Base-by-base conservation (phyloP, 2,888 invertebrate species). In the Frankliniella intonsa region DNA sequence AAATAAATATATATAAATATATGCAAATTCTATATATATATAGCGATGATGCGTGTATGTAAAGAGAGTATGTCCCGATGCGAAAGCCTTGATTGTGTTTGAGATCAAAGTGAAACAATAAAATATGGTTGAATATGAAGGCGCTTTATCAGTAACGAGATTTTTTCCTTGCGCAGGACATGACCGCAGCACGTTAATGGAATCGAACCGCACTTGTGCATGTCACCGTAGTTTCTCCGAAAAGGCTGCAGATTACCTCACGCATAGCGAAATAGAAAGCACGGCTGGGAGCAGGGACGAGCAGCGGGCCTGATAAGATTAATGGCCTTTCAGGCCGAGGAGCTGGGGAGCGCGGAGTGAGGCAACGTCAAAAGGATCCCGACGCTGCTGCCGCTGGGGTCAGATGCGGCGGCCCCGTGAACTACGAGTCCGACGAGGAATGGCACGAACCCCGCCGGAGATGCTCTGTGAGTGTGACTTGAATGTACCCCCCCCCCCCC, bases 1-100 rank as follows among this genome's bases (percentile, higher is more conserved):
- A 76, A 76, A 76, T 76, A 76, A 76, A 76, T 76, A 76, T 76
- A 76, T 76, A 76, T 76, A 76, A 76, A 76, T 76, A 76, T 76
- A 76, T 76, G 69, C 69, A 76, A 76, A 76, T 76, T 76, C 69
- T 76, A 76, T 76, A 76, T 76, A 76, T 76, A 76, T 76, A 76
- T 76, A 76, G 69, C 25, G 69, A 76, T 25, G 69, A 76, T 76
- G 69, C 69, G 69, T 76, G 69, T 76, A 76, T 76, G 69, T 76
- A 22, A 76, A 76, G 69, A 76, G 69, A 76, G 25, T 76, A 76
- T 76, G 69, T 22, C 69, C 69, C 69, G 69, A 76, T 76, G 22
- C 69, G 69, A 76, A 76, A 76, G 25, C 69, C 69, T 76, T 25
- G 25, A 76, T 76, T 25, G 69, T 76, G 22, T 76, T 22, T 25